Conservation (phyloP, 2,797 vertebrate species). For the Chaunax sp. region DNA sequence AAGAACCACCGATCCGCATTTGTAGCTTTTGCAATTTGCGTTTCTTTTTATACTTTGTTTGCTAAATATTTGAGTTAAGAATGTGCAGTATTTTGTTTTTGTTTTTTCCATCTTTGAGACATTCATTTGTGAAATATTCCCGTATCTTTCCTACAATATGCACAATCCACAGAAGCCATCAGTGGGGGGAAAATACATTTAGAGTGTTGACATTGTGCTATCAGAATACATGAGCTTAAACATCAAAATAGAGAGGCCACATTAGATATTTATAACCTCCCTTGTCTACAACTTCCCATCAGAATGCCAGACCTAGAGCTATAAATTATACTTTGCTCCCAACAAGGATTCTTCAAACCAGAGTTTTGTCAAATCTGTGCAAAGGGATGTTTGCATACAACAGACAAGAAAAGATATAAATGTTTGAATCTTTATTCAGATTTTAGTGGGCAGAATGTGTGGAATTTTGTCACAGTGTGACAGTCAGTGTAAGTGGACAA, state of each 20-base stretch:
- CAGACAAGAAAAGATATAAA: neutral
- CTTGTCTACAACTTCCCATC: slow-evolving; percentile 39
- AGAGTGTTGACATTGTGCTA: slow-evolving; percentile 1
- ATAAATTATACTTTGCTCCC: slow-evolving; percentile 39
- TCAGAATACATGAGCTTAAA: slow-evolving; percentile 8
- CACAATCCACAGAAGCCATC: slow-evolving; percentile 8
- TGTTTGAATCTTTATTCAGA: no score
- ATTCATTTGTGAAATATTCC: neutral
- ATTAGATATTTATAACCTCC: slow-evolving; percentile 42
- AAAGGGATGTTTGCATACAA: slow-evolving; percentile 33
- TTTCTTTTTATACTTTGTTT: slow-evolving; percentile 51
- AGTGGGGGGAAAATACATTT: neutral
- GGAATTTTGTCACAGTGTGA: no score
- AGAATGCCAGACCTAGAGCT: slow-evolving; percentile 22
- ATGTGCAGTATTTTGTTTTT: slow-evolving; percentile 16
- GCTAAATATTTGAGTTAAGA: slow-evolving; percentile 31
- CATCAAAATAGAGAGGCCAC: slow-evolving; percentile 13
- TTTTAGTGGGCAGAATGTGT: no score
- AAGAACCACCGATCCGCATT: slow-evolving; percentile 44
- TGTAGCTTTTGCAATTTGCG: slow-evolving; percentile 41
- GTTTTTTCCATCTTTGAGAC: slow-evolving; percentile 11
- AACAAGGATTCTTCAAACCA: slow-evolving; percentile 29
- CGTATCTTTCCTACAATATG: neutral
- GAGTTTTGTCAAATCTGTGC: slow-evolving; percentile 27
- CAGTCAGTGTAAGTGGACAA: no score